phyloP scores from a whole-genome alignment of 2,797 vertebrate species.

The Tarsius wallacei region DNA sequence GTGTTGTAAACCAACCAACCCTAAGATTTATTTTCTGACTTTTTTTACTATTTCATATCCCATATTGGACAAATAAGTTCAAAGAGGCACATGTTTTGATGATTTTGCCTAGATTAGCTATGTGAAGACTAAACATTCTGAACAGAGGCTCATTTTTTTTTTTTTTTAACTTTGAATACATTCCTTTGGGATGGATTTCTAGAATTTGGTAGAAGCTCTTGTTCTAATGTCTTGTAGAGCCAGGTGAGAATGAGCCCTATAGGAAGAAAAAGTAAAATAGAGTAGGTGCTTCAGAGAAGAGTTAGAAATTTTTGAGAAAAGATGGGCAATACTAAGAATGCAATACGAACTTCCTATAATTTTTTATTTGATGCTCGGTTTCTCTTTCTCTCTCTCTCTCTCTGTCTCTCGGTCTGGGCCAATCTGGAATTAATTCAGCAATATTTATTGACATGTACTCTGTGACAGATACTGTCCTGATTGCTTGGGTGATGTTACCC shows the following conservation, averaged over 20 bases:
- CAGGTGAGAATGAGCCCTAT: background rate
- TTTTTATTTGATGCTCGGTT: slow-evolving; percentile 49
- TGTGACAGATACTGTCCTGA: background rate
- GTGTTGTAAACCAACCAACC: background rate
- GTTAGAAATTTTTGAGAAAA: slow-evolving; percentile 36
- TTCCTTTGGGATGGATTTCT: slow-evolving; percentile 5
- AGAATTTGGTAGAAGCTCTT: background rate
- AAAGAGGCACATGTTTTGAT: slow-evolving; percentile 71
- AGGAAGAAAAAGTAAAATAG: background rate
- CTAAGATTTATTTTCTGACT: slow-evolving; percentile 69
- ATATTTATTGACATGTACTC: background rate
- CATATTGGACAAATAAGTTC: slow-evolving; percentile 71
- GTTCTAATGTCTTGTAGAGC: background rate
- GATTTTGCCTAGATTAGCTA: slow-evolving; percentile 62
- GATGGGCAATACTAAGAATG: slow-evolving; percentile 12
- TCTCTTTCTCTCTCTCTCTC: background rate
- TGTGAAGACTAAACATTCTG: slow-evolving; percentile 45
- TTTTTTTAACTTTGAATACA: background rate
- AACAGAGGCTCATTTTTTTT: slow-evolving; percentile 36
- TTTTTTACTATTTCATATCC: slow-evolving; percentile 76
- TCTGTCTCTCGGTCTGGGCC: background rate
- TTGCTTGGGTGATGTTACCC: background rate
- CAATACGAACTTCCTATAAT: background rate
- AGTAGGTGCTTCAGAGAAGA: slow-evolving; percentile 22
- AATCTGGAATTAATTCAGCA: slow-evolving; percentile 25